Evolutionary conservation across 2,888 invertebrate species (phyloP), one percentile per base, ranked within the genome.

Genomic region (Cataglyphis rosenhaueri): DNA sequence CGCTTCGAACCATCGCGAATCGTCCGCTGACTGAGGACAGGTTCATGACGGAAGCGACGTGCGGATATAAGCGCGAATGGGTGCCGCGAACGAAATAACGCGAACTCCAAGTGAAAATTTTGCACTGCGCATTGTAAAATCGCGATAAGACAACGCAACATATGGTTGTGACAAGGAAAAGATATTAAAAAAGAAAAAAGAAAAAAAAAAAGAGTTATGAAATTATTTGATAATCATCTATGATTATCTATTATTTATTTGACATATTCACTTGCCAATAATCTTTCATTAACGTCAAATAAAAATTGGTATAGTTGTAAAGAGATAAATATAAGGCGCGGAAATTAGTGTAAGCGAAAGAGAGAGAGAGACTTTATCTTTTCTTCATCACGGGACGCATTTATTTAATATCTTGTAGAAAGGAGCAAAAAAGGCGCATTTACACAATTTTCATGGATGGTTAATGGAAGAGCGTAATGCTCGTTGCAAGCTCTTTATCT

Each of bases 1-100:
- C 68, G 66, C 55, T 76, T 66, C 76, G 68, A 68, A 57, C 68
- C 76, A 68, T 68, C 55, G 38, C 68, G 70, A 76, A 76, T 75
- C 74, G 64, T 15, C 66, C 75, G 35, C 65, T 52, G 75, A 41
- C 55, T 76, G 41, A 68, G 55, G 52, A 76, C 70, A 21, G 15
- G 68, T 68, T 55, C 41, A 29, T 68, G 68, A 68, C 68, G 76
- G 29, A 76, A 76, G 68, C 68, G 38, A 76, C 68, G 38, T 48
- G 38, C 68, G 55, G 68, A 68, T 76, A 76, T 68, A 76, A 76
- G 68, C 38, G 68, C n/a, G 76, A 68, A 57, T 68, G 68, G 57
- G 55, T 41, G 76, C 55, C 76, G 76, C 76, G 38, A 68, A 55
- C 55, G 29, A 21, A 65, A 52, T 76, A 76, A 68, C 66, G 38